Conservation (phyloP, 2,797 vertebrate genomes). For the Gymnopithys bicolor region DNA sequence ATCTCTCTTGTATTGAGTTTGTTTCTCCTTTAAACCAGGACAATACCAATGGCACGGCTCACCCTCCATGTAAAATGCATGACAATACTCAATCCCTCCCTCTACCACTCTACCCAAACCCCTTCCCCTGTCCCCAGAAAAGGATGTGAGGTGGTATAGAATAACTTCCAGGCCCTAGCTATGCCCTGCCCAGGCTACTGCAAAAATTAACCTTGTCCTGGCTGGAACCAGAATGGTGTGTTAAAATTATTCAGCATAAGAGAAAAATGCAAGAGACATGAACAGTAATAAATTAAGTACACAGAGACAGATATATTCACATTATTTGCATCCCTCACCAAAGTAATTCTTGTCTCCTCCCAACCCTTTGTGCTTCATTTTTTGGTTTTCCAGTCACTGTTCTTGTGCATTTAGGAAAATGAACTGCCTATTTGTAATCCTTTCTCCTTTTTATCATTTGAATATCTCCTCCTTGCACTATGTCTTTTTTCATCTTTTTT, state of each 20-base stretch:
- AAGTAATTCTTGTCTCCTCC: background rate
- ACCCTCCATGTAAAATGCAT: background rate
- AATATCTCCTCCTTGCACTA: rapidly evolving
- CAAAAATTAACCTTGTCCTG: background rate
- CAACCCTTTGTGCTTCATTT: background rate
- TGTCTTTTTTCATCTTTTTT: background rate
- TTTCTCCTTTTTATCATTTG: background rate
- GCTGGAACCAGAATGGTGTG: background rate
- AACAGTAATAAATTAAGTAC: background rate
- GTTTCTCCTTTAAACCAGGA: too few relatives aligned
- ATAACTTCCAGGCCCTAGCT: background rate
- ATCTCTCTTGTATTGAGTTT: too few relatives aligned
- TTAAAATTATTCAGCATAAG: background rate
- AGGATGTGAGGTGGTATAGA: background rate
- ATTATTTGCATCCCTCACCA: background rate
- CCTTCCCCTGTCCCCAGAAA: background rate
- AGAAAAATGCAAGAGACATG: background rate
- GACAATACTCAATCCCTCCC: background rate
- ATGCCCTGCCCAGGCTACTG: background rate
- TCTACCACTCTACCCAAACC: background rate
- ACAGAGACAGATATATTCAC: background rate
- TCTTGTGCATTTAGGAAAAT: background rate
- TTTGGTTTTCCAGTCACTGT: background rate
- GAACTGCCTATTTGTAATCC: background rate
- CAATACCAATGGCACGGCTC: background rate